These are phyloP conservation scores for Chaetoderma sp. DNA, from an alignment of 2,888 invertebrate genomes.

Conservation along the genomic window DNA sequence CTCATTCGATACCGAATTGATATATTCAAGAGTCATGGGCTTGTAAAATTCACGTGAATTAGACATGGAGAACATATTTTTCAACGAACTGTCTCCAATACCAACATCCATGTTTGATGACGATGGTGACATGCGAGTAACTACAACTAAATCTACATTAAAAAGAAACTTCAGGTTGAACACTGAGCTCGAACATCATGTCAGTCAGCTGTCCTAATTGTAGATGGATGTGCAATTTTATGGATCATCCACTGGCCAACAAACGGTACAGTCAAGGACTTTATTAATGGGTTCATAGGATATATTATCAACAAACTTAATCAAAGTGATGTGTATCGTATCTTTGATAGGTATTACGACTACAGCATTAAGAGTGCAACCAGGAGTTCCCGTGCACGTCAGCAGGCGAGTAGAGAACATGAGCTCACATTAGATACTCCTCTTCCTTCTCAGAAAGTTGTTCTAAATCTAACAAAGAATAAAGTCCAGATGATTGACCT, in stretches of 20 bases:
- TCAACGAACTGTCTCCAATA: not conserved
- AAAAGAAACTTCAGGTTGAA: no score
- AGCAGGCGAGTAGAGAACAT: no score
- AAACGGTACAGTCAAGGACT: not conserved
- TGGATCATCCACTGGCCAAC: not conserved
- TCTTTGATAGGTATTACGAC: not conserved
- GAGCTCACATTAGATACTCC: no score
- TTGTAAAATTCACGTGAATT: not conserved
- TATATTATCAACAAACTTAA: not conserved
- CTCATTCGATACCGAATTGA: not conserved
- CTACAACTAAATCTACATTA: no score
- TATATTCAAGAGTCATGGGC: not conserved
- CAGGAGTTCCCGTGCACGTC: no score
- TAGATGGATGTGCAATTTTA: not conserved
- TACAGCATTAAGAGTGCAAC: no score
- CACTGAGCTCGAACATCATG: no score
- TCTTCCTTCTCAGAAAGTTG: no score
- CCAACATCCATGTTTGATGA: not conserved
- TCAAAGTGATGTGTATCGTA: not conserved
- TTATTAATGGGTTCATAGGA: not conserved
- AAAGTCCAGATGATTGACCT: no score
- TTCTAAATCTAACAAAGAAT: no score
- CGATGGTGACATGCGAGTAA: not conserved
- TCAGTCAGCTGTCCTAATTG: not conserved
- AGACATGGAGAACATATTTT: not conserved